Percentiles rank a stretch among this genome's conserved stretches.
Evolutionary conservation across 2,888 invertebrate species (phyloP).

Genomic region (Trachelus tabidus): DNA sequence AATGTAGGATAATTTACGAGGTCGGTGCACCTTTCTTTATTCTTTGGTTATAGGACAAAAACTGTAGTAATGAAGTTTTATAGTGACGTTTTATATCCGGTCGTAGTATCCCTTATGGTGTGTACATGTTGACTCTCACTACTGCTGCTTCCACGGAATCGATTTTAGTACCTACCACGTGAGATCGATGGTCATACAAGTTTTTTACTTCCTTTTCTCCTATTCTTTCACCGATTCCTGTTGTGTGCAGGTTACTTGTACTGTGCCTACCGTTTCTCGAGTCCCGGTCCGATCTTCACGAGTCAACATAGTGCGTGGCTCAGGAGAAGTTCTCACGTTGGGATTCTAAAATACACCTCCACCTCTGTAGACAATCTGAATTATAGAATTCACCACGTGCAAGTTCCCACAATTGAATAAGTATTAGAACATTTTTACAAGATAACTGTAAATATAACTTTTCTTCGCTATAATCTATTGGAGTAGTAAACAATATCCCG

Average conservation of each 20-base stretch:
- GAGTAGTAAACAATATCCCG: neutral
- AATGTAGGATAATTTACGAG: slow-evolving; percentile 46
- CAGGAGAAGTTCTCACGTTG: neutral
- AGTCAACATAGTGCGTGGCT: neutral
- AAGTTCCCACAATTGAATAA: neutral
- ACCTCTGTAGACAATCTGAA: neutral
- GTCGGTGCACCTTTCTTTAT: neutral
- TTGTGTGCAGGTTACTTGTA: neutral
- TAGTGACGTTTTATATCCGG: neutral
- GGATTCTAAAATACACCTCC: neutral
- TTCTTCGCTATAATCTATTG: neutral
- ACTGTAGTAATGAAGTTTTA: neutral
- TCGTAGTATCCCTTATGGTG: neutral
- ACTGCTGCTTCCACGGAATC: neutral
- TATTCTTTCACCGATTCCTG: neutral
- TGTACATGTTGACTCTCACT: neutral
- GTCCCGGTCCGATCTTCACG: neutral
- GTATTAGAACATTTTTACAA: neutral
- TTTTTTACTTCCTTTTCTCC: neutral
- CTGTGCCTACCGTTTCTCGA: neutral
- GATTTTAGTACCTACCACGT: neutral
- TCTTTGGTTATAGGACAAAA: neutral
- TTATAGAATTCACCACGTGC: neutral
- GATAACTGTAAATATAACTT: neutral
- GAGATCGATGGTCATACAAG: neutral